Evolutionary conservation across 30 jellyfish, hydroid and myxozoan genomes (phyloP), one percentile per base, ranked within the genome.

Genomic region (Turritopsis dohrnii): DNA sequence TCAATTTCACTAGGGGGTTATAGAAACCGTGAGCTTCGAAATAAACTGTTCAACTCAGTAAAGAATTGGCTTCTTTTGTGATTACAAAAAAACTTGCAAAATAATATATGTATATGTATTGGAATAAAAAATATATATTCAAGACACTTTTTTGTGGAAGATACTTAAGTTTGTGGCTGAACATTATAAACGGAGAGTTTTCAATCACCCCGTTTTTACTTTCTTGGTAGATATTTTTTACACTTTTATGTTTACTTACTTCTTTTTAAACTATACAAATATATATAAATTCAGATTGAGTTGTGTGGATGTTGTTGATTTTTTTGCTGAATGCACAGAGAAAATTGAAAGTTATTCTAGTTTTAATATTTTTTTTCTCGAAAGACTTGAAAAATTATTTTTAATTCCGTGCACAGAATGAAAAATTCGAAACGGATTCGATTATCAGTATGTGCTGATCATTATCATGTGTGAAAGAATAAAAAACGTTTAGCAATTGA

Each of bases 1-100:
- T 69, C 77, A 69, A 69, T 69, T 69, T 1, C 77, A 23, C 77
- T 27, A 69, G 77, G 77, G 77, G 77, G 77, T 69, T 69, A 69
- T 69, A n/a, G 77, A 69, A n/a, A 27, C 13, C 9, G 60, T 41
- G 60, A 41, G 60, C 60, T 41, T 41, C 60, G 60, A 41, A 41
- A 41, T 41, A 41, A 41, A 41, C 60, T 3, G 60, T 41, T 41
- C 60, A 41, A 41, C 60, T 41, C 13, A 41, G 60, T 41, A 41
- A 41, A 41, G 60, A 41, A 41, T 41, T 41, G 60, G 60, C 60
- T 41, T 41, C 60, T 41, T 41, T 41, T 41, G 60, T 41, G 60
- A 41, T 5, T 41, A 41, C n/a, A 41, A 41, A 41, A 41, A 41
- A 41, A 3, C 60, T 41, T 41, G 60, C 60, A 41, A 41, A 41